phyloP scores from a whole-genome alignment of 2,113 vertebrate species.

The Riparia riparia region DNA sequence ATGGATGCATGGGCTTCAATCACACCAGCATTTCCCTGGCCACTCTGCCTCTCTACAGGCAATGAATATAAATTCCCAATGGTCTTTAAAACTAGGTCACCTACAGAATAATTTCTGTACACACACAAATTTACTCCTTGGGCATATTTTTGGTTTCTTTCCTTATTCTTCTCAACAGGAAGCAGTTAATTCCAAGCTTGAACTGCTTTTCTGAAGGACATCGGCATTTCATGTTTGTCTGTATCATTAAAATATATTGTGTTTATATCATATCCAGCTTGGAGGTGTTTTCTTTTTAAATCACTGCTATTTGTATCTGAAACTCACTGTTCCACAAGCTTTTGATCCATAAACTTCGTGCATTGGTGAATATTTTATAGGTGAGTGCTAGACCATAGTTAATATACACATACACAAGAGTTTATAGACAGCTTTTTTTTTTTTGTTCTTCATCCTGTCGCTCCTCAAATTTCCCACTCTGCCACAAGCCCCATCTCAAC shows the following conservation, averaged over 20 bases:
- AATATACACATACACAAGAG: background rate
- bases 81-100: constrained; percentile 32
- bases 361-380: background rate
- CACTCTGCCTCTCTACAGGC: background rate
- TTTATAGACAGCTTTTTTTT: background rate
- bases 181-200: background rate
- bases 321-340: background rate
- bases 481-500: background rate
- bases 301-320: background rate
- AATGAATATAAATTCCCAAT: background rate
- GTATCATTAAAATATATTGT: background rate
- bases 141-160: background rate
- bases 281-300: background rate
- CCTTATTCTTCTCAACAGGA: background rate
- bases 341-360: background rate
- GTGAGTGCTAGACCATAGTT: background rate
- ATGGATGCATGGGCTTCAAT: background rate
- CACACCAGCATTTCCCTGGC: background rate
- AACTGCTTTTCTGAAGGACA: background rate
- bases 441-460: background rate
- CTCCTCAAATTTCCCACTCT: background rate
- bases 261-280: background rate
- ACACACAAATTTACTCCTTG: background rate
- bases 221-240: background rate
- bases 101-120: background rate